Percentiles rank a stretch among this genome's conserved stretches.
phyloP scores from a whole-genome alignment of 1,140 invertebrate species.

The Zaprionus camerounensis region DNA sequence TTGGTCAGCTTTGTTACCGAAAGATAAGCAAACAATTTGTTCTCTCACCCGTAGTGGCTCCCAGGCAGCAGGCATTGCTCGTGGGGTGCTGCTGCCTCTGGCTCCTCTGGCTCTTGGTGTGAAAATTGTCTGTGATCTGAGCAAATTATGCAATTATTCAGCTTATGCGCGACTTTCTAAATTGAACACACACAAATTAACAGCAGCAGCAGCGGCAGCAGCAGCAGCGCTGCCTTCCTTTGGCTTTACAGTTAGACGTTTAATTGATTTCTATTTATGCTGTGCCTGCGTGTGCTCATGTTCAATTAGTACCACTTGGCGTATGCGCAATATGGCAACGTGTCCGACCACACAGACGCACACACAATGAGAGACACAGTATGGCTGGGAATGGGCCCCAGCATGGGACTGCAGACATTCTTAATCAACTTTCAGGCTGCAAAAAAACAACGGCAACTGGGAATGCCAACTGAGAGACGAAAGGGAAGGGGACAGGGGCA shows the following conservation, averaged over 20 bases:
- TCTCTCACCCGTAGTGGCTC: conserved; percentile 21
- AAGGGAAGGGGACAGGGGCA: not conserved
- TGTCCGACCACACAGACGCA: conserved; percentile 45
- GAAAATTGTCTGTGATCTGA: conserved; percentile 46
- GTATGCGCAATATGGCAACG: conserved; percentile 71
- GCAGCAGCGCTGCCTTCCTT: conserved; percentile 15
- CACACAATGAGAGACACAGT: not conserved
- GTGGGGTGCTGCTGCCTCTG: not conserved
- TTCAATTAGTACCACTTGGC: conserved; percentile 72
- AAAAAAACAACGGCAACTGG: conserved; percentile 23
- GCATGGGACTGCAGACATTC: conserved; percentile 55
- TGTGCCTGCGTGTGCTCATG: not conserved
- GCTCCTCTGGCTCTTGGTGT: conserved; percentile 26
- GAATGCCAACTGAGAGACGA: conserved; percentile 4
- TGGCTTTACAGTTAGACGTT: conserved; percentile 46
- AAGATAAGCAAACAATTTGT: conserved; percentile 72
- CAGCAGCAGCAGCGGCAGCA: conserved; percentile 13
- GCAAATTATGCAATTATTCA: conserved; percentile 64
- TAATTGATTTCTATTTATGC: conserved; percentile 45
- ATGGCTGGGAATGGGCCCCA: conserved; percentile 8
- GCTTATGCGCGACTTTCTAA: conserved; percentile 67
- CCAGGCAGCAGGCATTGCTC: not conserved
- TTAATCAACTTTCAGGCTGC: conserved; percentile 75
- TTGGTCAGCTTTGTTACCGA: conserved; percentile 64
- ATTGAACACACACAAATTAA: conserved; percentile 53